Percentiles rank a stretch among this genome's conserved stretches.
Conservation (phyloP, 37 sponge, comb jelly and placozoan species). For the Haliclona indistincta region DNA sequence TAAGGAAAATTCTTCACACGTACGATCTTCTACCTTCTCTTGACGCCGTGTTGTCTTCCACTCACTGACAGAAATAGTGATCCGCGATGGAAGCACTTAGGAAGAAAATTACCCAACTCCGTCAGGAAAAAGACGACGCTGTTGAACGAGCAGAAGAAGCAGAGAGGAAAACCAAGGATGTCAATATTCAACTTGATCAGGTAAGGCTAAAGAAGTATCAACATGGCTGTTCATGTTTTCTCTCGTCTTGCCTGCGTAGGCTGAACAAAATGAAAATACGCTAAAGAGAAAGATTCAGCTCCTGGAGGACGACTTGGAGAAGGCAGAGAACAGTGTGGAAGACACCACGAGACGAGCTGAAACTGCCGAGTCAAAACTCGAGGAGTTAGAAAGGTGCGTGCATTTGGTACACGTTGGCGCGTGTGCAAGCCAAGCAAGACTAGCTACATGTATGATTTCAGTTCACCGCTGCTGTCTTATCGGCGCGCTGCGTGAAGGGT, state of each 20-base stretch:
- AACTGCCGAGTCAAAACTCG: too few relatives aligned
- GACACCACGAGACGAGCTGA: background rate
- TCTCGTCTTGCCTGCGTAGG: constrained; percentile 3
- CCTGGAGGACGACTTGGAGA: constrained; percentile 61
- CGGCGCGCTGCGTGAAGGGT: too few relatives aligned
- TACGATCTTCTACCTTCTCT: too few relatives aligned
- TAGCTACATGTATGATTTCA: too few relatives aligned
- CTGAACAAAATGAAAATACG: constrained; percentile 46
- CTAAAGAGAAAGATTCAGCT: constrained; percentile 52
- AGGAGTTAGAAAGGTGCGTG: background rate
- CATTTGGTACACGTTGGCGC: too few relatives aligned
- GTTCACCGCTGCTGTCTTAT: too few relatives aligned
- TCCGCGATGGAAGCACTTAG: constrained; percentile 78
- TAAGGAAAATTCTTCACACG: too few relatives aligned
- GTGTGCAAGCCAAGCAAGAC: too few relatives aligned
- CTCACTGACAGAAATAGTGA: too few relatives aligned
- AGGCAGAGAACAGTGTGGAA: constrained; percentile 38
- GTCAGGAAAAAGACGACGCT: constrained; percentile 59
- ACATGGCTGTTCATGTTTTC: background rate
- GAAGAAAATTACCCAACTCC: constrained; percentile 61
- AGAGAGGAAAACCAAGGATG: constrained; percentile 46
- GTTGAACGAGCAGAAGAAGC: constrained; percentile 30
- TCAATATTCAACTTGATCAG: constrained; percentile 43
- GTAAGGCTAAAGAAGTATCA: constrained; percentile 47
- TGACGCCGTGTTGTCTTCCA: too few relatives aligned